Percentiles rank a stretch among this genome's conserved stretches.
phyloP scores from a whole-genome alignment of 2,888 invertebrate genomes.

The Piscicola geometra region DNA sequence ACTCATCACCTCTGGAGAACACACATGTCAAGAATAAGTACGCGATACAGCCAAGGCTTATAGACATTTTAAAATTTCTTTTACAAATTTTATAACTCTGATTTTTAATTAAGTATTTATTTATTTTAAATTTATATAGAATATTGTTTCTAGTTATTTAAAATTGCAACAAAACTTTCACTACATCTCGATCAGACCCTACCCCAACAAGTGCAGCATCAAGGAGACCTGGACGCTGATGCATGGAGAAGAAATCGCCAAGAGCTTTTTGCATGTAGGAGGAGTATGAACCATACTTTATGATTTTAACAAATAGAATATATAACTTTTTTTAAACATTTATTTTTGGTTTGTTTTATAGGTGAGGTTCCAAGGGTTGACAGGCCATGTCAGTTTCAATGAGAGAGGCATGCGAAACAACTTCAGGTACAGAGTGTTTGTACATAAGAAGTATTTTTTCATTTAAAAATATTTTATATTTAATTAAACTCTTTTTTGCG shows the following conservation, averaged over 20 bases:
- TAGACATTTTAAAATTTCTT: too few relatives aligned
- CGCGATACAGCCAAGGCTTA: too few relatives aligned
- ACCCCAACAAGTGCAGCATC: background rate
- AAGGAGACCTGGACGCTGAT: background rate
- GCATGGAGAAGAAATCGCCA: background rate
- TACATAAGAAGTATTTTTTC: too few relatives aligned
- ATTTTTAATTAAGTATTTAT: too few relatives aligned
- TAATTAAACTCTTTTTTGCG: background rate
- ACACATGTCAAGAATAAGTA: background rate
- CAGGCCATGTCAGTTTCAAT: slow-evolving; percentile 23
- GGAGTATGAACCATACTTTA: too few relatives aligned
- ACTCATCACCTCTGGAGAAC: background rate
- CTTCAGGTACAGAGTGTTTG: slow-evolving; percentile 3
- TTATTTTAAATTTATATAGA: too few relatives aligned
- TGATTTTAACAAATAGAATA: too few relatives aligned
- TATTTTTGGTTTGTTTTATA: background rate
- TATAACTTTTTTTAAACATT: too few relatives aligned
- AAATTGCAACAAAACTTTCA: too few relatives aligned
- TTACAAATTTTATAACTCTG: too few relatives aligned
- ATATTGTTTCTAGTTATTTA: too few relatives aligned
- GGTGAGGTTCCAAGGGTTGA: slow-evolving; percentile 35
- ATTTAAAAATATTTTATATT: background rate
- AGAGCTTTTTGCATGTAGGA: background rate
- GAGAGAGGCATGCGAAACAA: slow-evolving; percentile 16
- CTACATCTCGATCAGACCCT: background rate